A percentile compares a stretch with the other conserved stretches of the same genome.
phyloP scores from a whole-genome alignment of 2,888 invertebrate genomes.

The Erebia epiphron region DNA sequence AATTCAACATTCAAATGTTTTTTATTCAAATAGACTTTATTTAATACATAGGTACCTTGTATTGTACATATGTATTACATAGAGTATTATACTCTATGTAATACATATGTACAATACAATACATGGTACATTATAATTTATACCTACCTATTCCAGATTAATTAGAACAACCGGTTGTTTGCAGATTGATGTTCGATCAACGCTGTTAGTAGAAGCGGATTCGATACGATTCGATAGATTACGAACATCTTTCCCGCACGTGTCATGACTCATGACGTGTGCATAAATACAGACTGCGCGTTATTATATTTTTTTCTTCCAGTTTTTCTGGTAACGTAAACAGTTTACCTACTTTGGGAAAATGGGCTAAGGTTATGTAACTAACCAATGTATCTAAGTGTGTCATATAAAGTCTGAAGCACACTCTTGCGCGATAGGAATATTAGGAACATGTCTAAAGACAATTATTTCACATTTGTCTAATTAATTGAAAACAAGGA shows the following conservation, averaged over 20 bases:
- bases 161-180: constrained; percentile 24
- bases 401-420: neutral
- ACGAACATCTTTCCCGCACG: constrained; percentile 14
- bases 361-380: constrained; percentile 55
- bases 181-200: constrained; percentile 18
- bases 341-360: constrained; percentile 59
- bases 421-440: neutral
- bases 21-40: no score
- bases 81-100: no score
- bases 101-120: no score
- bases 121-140: no score
- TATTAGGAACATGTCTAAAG: no score
- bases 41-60: no score
- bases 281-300: constrained; percentile 37
- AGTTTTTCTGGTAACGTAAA: constrained; percentile 54
- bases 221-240: constrained; percentile 26
- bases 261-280: constrained; percentile 21
- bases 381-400: neutral
- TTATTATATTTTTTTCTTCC: constrained; percentile 39
- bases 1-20: no score
- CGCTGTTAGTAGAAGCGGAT: constrained; percentile 11
- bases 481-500: no score
- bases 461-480: no score
- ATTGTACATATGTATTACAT: no score
- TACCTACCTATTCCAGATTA: neutral